These are phyloP conservation scores for Sesia bembeciformis DNA, from an alignment of 2,888 invertebrate genomes.

Conservation along the genomic window DNA sequence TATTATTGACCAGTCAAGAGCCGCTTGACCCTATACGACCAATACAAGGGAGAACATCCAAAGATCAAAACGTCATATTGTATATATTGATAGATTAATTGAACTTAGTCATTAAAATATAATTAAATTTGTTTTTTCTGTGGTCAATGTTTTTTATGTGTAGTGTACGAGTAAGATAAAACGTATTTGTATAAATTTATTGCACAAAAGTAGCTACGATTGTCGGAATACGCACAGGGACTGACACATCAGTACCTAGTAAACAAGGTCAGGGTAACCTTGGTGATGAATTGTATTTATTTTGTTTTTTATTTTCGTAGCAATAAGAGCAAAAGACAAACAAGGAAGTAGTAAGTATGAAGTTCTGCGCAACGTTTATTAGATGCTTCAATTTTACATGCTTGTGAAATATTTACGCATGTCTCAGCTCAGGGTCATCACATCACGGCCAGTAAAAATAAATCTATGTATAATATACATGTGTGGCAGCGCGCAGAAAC, in stretches of 20 bases:
- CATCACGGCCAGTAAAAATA: constrained; percentile 6
- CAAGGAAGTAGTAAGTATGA: constrained; percentile 48
- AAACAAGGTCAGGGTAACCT: constrained; percentile 63
- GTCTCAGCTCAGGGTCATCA: constrained; percentile 37
- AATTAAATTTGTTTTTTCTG: too few relatives aligned
- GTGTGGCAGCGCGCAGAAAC: background rate
- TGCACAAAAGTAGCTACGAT: too few relatives aligned
- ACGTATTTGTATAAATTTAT: too few relatives aligned
- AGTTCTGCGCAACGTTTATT: constrained; percentile 26
- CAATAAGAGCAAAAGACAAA: constrained; percentile 56
- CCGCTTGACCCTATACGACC: too few relatives aligned
- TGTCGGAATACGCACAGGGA: too few relatives aligned
- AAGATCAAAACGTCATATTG: too few relatives aligned
- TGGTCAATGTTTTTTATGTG: too few relatives aligned
- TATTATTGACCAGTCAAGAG: too few relatives aligned
- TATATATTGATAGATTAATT: too few relatives aligned
- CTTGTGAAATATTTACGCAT: constrained; percentile 41
- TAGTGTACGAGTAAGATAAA: too few relatives aligned
- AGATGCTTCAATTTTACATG: constrained; percentile 1
- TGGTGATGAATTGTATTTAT: constrained; percentile 51
- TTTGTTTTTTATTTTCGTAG: constrained; percentile 47
- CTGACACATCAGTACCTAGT: constrained; percentile 29
- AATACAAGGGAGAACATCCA: too few relatives aligned
- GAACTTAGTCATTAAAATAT: too few relatives aligned
- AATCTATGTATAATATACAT: constrained; percentile 1